Base-by-base conservation (phyloP, 2,888 invertebrate species). In the Cotesia congregata region DNA sequence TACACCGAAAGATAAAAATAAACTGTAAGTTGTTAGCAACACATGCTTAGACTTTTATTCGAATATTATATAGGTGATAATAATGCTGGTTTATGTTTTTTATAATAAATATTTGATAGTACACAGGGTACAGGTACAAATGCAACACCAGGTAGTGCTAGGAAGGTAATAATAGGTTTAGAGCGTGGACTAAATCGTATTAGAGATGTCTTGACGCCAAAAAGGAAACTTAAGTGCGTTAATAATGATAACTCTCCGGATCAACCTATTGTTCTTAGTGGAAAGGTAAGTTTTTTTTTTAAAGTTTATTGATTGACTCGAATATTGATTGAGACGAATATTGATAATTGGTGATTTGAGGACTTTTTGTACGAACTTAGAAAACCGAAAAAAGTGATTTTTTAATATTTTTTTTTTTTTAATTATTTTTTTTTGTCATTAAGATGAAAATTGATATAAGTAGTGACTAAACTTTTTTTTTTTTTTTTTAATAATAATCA, bases 141-240 rank as follows among this genome's bases (percentile, higher is more conserved):
- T 20, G 72, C 65, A 60, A 2, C 60, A 7, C 90, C 91, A 5
- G 90, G 91, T 72, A 92, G 93, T 76, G 92, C 92, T 1, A 90
- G 92, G 75, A 92, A 93, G 84, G 90, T 91, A 73, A 91, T 95
- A 76, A 91, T 94, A 86, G 94, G 93, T 61, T 90, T 95, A 76
- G 95, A 95, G 87, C 91, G 93, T 77, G 93, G 93, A 59, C 89
- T 94, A 77, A 93, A 94, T 83, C 91, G 91, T 77, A 92, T 95
- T 80, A 91, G 93, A 81, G 92, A 92, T 81, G 93, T 94, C 85
- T 90, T 95, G 61, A 95, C 95, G 1, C 95, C 95, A 0, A 91
- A 92, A 81, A 88, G 89, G 75, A 86, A 88, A 30, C 75, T 80
- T 3, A 90, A 88, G 80, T 12, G 30, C 30, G 30, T 12, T 50